These are phyloP conservation scores for Drosophila merina DNA, from an alignment of 2,888 invertebrate species.

Conservation along the genomic window DNA sequence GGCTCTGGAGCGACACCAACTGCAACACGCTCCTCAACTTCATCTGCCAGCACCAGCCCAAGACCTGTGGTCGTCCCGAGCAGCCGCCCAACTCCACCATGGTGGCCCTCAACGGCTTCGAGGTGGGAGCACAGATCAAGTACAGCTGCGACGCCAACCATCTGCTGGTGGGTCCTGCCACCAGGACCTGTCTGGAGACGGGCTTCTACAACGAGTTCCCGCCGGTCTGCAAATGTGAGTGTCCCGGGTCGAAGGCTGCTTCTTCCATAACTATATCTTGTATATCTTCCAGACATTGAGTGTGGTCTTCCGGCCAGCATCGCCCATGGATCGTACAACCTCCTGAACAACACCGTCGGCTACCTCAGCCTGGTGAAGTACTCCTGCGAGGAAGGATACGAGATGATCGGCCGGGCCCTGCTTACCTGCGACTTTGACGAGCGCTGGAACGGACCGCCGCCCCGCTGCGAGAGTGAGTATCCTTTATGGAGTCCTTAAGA, in stretches of 20 bases:
- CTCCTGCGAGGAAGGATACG: conserved; percentile 91
- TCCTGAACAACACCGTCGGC: conserved; percentile 94
- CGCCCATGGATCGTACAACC: conserved; percentile 90
- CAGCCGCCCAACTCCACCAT: conserved; percentile 97
- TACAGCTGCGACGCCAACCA: conserved; percentile 94
- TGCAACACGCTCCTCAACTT: conserved; percentile 93
- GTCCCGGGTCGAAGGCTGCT: too few relatives aligned
- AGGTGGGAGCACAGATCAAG: conserved; percentile 92
- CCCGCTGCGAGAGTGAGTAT: conserved; percentile 91
- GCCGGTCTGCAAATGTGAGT: conserved; percentile 95
- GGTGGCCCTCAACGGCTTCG: conserved; percentile 89
- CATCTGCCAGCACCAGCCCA: conserved; percentile 97
- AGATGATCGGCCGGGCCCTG: conserved; percentile 92
- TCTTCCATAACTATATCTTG: too few relatives aligned
- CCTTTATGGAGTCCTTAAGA: neutral
- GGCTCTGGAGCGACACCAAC: conserved; percentile 97
- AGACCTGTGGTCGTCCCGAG: conserved; percentile 95
- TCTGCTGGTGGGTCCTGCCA: conserved; percentile 92
- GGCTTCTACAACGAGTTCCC: conserved; percentile 97
- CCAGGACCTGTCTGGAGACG: conserved; percentile 93
- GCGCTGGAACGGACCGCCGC: conserved; percentile 97
- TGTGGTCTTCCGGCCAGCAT: conserved; percentile 96
- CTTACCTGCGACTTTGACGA: conserved; percentile 96
- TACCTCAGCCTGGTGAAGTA: conserved; percentile 94
- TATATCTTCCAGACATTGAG: conserved; percentile 88